Evolutionary conservation across 2,888 invertebrate genomes (phyloP).

Genomic region (Habrosyne pyritoides): DNA sequence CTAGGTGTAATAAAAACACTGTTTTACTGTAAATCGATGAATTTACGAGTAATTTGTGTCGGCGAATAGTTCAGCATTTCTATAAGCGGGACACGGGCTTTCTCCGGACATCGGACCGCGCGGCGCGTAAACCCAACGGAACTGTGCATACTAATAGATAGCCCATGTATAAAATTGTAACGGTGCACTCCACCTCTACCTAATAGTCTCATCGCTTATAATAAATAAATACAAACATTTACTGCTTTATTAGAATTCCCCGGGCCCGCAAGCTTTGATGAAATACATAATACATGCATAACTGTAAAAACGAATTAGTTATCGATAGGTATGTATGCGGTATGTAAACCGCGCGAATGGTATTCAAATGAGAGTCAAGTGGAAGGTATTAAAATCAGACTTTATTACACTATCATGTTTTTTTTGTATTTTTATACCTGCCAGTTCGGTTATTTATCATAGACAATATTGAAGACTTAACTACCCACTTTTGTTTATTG

Average conservation of each 20-base stretch:
- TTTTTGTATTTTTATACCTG: slow-evolving; percentile 24
- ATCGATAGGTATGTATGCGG: slow-evolving; percentile 12
- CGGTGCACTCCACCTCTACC: slow-evolving; percentile 68
- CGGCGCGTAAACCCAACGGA: slow-evolving; percentile 65
- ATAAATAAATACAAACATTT: slow-evolving; percentile 73
- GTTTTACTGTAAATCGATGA: slow-evolving; percentile 62
- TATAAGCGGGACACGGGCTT: slow-evolving; percentile 71
- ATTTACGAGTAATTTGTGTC: slow-evolving; percentile 67
- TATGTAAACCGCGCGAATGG: slow-evolving; percentile 34
- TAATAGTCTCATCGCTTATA: slow-evolving; percentile 51
- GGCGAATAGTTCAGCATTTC: slow-evolving; percentile 54
- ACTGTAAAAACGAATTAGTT: slow-evolving; percentile 58
- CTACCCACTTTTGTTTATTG: slow-evolving; percentile 44
- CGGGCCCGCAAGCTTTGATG: slow-evolving; percentile 50
- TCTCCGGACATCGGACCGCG: slow-evolving; percentile 64
- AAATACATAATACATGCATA: slow-evolving; percentile 68
- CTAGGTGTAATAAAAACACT: slow-evolving; percentile 53
- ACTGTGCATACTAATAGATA: slow-evolving; percentile 74
- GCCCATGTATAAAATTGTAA: slow-evolving; percentile 74
- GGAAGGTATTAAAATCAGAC: slow-evolving; percentile 37
- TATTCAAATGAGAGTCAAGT: slow-evolving; percentile 38
- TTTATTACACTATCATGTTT: slow-evolving; percentile 46
- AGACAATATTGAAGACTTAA: slow-evolving; percentile 19
- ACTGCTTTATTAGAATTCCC: slow-evolving; percentile 73
- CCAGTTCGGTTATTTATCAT: slow-evolving; percentile 21